These are phyloP conservation scores for Trachelus stipa DNA, from an alignment of 2,888 invertebrate genomes.

Conservation along the genomic window DNA sequence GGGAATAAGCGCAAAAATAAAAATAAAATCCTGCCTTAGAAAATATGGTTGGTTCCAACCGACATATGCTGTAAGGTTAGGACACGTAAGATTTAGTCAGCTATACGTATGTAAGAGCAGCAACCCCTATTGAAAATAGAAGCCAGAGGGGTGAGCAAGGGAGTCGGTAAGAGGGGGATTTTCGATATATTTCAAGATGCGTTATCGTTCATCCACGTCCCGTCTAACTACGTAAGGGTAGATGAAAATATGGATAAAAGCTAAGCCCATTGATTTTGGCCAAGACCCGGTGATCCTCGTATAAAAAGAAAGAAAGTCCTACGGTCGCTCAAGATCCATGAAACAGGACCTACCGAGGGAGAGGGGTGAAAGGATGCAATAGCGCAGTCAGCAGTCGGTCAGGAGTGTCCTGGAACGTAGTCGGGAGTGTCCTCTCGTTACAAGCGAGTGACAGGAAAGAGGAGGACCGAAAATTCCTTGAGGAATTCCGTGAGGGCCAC, in stretches of 20 bases:
- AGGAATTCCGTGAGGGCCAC: too few relatives aligned
- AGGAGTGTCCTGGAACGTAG: not conserved
- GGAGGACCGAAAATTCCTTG: too few relatives aligned
- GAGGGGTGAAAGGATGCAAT: not conserved
- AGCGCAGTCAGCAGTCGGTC: conserved; percentile 2
- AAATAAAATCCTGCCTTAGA: too few relatives aligned
- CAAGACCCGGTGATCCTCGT: not conserved
- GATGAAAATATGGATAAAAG: not conserved
- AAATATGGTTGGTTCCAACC: too few relatives aligned
- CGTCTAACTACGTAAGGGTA: not conserved
- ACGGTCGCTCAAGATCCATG: not conserved
- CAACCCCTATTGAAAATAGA: too few relatives aligned
- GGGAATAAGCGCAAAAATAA: too few relatives aligned
- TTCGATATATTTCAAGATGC: conserved; percentile 49
- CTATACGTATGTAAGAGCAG: too few relatives aligned
- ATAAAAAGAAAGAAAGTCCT: not conserved
- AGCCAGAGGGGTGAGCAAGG: too few relatives aligned
- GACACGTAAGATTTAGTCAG: too few relatives aligned
- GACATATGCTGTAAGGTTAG: too few relatives aligned
- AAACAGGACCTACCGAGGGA: not conserved
- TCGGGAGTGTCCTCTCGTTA: too few relatives aligned
- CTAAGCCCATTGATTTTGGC: not conserved
- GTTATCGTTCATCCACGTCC: conserved; percentile 38
- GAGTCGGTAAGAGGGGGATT: not conserved
- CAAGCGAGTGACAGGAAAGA: too few relatives aligned